Evolutionary conservation across 1,140 invertebrate species (phyloP).

Genomic region (Yoshiicerus persimilis): DNA sequence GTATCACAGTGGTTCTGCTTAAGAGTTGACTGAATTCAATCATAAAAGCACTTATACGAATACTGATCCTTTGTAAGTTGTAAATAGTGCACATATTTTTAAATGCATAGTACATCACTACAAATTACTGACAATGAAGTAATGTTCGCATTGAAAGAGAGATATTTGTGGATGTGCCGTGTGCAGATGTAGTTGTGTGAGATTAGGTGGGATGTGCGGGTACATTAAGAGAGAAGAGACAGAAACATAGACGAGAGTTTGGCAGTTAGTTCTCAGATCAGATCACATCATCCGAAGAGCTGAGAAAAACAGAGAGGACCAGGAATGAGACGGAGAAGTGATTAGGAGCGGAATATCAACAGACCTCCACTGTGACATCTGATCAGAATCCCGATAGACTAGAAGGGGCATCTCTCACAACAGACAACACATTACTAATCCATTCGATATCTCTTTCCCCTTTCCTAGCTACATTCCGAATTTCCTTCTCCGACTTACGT

Average conservation of each 20-base stretch:
- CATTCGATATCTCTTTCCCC: background rate
- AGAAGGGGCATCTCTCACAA: background rate
- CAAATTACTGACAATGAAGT: background rate
- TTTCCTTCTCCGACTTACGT: background rate
- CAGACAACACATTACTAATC: background rate
- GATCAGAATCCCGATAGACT: constrained; percentile 21
- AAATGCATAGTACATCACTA: too few relatives aligned
- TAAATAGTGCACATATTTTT: too few relatives aligned
- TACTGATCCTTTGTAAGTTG: too few relatives aligned
- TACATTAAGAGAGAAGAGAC: background rate
- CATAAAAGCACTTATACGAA: too few relatives aligned
- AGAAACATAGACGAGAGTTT: background rate
- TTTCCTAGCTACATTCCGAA: background rate
- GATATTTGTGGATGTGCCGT: background rate
- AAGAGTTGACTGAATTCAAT: too few relatives aligned
- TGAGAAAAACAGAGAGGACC: background rate
- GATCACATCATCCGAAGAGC: background rate
- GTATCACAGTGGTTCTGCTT: too few relatives aligned
- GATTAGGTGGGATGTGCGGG: background rate
- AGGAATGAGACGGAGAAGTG: background rate
- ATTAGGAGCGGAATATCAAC: constrained; percentile 11
- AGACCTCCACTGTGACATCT: constrained; percentile 28
- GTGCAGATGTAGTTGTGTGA: background rate
- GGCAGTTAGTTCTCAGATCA: background rate
- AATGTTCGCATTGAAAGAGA: background rate